A percentile compares a stretch with the other conserved stretches of the same genome.
These are phyloP conservation scores for Syngnathus acus DNA, from an alignment of 2,797 vertebrate species.

Conservation along the genomic window DNA sequence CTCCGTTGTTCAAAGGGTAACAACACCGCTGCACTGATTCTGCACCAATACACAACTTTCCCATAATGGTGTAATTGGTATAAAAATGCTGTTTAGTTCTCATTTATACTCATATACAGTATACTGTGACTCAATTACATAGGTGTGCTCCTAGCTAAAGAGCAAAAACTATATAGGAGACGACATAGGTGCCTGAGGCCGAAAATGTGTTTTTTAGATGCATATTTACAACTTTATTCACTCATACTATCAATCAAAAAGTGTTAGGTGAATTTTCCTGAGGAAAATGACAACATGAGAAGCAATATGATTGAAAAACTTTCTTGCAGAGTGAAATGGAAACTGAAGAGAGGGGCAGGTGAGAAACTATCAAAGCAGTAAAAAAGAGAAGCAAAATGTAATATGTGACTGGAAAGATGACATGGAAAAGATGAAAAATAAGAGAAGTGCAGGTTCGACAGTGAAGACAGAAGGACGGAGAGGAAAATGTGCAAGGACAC, in stretches of 20 bases:
- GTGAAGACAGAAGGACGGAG: neutral
- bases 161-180: neutral
- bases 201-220: neutral
- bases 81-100: too few species aligned
- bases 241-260: neutral
- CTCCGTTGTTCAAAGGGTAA: too few species aligned
- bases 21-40: too few species aligned
- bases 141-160: too few species aligned
- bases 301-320: too few species aligned
- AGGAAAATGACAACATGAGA: neutral
- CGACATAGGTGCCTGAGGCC: neutral
- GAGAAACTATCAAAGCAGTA: constrained; percentile 4
- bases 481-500: constrained; percentile 9
- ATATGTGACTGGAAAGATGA: constrained; percentile 5
- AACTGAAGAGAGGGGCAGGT: neutral
- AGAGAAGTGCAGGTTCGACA: constrained; percentile 2
- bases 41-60: too few species aligned
- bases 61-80: too few species aligned
- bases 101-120: too few species aligned
- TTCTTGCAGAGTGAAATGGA: neutral
- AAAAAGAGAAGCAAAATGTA: neutral
- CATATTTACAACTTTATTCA: neutral
- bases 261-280: neutral
- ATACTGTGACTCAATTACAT: too few species aligned
- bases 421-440: constrained; percentile 4